Evolutionary conservation across 2,113 vertebrate species (phyloP).

Genomic region (Symphodus melops): DNA sequence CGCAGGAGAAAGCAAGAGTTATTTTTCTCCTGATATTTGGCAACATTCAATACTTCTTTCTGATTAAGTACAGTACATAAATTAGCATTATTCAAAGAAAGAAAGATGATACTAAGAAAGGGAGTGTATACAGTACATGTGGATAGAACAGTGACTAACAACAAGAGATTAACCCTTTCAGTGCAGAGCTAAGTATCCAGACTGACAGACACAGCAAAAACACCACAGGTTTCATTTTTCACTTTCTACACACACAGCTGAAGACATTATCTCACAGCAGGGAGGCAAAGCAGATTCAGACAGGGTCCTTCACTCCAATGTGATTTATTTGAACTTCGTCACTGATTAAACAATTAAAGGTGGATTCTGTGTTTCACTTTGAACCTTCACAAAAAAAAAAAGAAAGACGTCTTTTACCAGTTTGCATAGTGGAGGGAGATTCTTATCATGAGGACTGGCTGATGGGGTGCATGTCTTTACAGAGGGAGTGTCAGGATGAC

Average conservation of each 20-base stretch:
- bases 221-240: conserved; percentile 73
- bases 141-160: conserved; percentile 45
- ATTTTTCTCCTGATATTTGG: neutral
- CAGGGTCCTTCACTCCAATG: neutral
- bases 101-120: neutral
- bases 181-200: conserved; percentile 26
- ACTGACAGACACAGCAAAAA: conserved; percentile 25
- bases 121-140: neutral
- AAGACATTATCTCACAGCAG: conserved; percentile 12
- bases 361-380: neutral
- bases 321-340: neutral
- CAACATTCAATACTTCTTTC: too few species aligned
- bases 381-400: neutral
- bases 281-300: neutral
- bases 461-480: conserved; percentile 53
- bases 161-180: conserved; percentile 70
- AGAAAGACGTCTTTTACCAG: neutral
- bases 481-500: conserved; percentile 62
- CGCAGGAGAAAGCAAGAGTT: too few species aligned
- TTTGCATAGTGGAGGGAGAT: conserved; percentile 54
- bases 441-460: conserved; percentile 41
- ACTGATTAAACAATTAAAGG: neutral
- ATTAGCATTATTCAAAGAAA: neutral
- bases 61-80: neutral
- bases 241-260: conserved; percentile 59